Percentiles rank a stretch among this genome's conserved stretches.
Conservation (phyloP, 2,797 vertebrate species). For the Neoniphon sammara region DNA sequence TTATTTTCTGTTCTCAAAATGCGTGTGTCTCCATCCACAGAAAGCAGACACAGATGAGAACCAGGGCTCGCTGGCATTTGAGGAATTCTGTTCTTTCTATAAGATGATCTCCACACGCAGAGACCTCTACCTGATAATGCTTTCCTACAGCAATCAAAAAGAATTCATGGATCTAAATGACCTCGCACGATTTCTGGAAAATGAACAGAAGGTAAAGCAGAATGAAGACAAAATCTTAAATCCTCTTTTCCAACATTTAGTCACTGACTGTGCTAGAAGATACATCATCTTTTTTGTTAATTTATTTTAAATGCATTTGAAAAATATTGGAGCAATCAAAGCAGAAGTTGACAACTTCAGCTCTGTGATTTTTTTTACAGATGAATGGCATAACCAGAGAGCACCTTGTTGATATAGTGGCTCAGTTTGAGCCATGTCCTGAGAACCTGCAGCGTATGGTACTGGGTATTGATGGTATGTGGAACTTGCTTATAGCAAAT, state of each 20-base stretch:
- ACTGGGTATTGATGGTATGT: conserved; percentile 94
- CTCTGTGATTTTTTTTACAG: conserved; percentile 73
- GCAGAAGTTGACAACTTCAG: background rate
- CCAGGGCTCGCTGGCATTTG: conserved; percentile 92
- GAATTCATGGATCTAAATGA: conserved; percentile 89
- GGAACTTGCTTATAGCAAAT: background rate
- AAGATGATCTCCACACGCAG: conserved; percentile 97
- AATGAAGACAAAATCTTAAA: background rate
- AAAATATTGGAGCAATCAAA: background rate
- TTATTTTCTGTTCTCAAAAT: conserved; percentile 41
- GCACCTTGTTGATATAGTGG: conserved; percentile 88
- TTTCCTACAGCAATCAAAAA: conserved; percentile 95
- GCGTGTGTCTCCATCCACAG: conserved; percentile 73
- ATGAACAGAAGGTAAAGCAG: conserved; percentile 91
- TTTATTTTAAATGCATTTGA: background rate
- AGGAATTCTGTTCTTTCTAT: conserved; percentile 96
- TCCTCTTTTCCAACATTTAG: background rate
- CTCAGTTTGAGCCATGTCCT: conserved; percentile 92
- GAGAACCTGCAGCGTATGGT: conserved; percentile 88
- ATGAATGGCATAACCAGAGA: conserved; percentile 88
- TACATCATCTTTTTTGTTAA: background rate
- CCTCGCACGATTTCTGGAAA: conserved; percentile 90
- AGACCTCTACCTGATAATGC: conserved; percentile 95
- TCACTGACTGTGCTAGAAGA: background rate
- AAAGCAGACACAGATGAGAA: conserved; percentile 95